phyloP scores from a whole-genome alignment of 2,113 vertebrate genomes.

The mouse (Mus musculus) region DNA sequence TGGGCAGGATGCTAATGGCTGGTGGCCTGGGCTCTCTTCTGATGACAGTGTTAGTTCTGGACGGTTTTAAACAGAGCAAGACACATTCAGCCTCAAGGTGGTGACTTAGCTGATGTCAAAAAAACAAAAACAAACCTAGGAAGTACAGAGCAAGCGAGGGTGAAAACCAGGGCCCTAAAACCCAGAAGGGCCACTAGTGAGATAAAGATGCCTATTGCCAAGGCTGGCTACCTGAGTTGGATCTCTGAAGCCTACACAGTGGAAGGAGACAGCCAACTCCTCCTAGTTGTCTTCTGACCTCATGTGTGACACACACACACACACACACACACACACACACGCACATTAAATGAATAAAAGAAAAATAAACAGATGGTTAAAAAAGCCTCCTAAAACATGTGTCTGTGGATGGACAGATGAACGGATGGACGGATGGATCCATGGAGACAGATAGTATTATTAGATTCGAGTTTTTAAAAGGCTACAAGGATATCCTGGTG shows the following conservation, averaged over 20 bases:
- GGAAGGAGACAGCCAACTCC: too few relatives aligned
- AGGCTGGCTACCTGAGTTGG: not conserved
- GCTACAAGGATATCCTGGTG: not conserved
- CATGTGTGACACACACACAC: not conserved
- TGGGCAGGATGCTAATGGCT: not conserved
- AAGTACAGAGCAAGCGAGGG: not conserved
- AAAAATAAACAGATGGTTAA: not conserved
- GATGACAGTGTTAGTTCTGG: not conserved
- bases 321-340: not conserved
- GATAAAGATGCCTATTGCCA: not conserved
- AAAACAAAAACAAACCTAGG: too few relatives aligned
- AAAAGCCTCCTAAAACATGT: not conserved
- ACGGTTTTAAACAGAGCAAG: not conserved
- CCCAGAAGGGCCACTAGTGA: not conserved
- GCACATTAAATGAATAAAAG: too few relatives aligned
- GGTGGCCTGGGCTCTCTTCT: not conserved
- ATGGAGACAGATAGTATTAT: not conserved
- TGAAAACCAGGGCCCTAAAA: not conserved
- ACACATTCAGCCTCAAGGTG: too few relatives aligned
- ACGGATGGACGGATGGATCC: not conserved
- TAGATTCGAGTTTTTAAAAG: constrained; percentile 37
- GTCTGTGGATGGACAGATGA: not conserved
- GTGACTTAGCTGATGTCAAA: not conserved
- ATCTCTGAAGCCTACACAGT: not conserved
- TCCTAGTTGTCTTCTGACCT: not conserved